Evolutionary conservation across 2,888 invertebrate species (phyloP).

Genomic region (Himalopsyche anomala): DNA sequence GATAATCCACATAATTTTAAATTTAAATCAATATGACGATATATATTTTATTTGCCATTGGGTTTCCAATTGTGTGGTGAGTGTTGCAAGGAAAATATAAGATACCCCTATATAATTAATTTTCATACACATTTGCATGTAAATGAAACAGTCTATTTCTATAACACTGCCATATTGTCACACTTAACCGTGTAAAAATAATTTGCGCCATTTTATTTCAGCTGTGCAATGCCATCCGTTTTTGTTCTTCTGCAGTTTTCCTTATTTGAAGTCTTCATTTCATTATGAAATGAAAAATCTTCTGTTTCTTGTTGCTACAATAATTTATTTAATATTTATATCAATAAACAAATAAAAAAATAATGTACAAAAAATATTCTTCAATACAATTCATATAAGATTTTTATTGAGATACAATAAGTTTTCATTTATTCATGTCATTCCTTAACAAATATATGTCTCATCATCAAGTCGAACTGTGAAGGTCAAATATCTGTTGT

Average conservation of each 20-base stretch:
- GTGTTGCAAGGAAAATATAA: constrained; percentile 13
- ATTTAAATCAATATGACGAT: not conserved
- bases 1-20: too few species aligned
- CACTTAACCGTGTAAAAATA: constrained; percentile 9
- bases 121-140: constrained; percentile 33
- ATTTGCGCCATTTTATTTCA: constrained; percentile 42
- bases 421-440: constrained; percentile 1
- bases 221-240: not conserved
- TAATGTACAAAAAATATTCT: constrained; percentile 44
- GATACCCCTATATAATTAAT: constrained; percentile 10
- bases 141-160: not conserved
- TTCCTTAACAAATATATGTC: not conserved
- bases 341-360: constrained; percentile 48
- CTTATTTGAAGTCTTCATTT: constrained; percentile 51
- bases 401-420: constrained; percentile 14
- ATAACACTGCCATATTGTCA: not conserved
- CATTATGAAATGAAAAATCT: constrained; percentile 44
- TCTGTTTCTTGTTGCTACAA: constrained; percentile 47
- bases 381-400: constrained; percentile 17
- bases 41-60: not conserved
- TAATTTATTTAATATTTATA: constrained; percentile 46
- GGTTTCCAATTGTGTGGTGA: too few species aligned
- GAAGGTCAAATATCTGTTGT: too few species aligned
- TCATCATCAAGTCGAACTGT: too few species aligned
- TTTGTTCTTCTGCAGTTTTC: constrained; percentile 43